These are phyloP conservation scores for Cephus pygmeus DNA, from an alignment of 2,888 invertebrate species.

Conservation along the genomic window DNA sequence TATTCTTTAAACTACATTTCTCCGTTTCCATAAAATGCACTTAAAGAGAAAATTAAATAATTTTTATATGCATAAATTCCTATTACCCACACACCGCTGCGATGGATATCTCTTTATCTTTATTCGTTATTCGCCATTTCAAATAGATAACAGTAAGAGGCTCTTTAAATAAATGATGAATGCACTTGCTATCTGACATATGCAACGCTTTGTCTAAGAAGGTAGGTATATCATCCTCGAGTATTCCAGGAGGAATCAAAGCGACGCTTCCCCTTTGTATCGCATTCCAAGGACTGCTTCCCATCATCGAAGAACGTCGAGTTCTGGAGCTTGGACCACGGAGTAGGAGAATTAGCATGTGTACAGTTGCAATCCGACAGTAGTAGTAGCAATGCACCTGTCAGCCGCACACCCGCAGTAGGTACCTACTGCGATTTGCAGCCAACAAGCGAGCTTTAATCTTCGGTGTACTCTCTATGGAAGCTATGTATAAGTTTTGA, in stretches of 20 bases:
- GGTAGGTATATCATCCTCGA: background rate
- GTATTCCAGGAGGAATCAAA: background rate
- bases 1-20: background rate
- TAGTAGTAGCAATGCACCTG: background rate
- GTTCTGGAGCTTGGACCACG: background rate
- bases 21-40: background rate
- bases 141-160: background rate
- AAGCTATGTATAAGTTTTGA: background rate
- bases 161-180: background rate
- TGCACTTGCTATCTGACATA: background rate
- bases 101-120: background rate
- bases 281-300: background rate
- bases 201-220: background rate
- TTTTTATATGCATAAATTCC: background rate
- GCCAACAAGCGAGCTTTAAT: background rate
- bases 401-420: background rate
- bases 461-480: background rate
- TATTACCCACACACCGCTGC: background rate
- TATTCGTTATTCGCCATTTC: background rate
- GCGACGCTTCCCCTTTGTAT: background rate
- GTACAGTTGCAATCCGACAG: background rate
- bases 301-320: background rate
- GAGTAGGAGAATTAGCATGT: background rate
- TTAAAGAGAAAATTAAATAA: background rate
- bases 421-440: background rate